Base-by-base conservation (phyloP, 2,888 invertebrate genomes). In the Fabriciana adippe region DNA sequence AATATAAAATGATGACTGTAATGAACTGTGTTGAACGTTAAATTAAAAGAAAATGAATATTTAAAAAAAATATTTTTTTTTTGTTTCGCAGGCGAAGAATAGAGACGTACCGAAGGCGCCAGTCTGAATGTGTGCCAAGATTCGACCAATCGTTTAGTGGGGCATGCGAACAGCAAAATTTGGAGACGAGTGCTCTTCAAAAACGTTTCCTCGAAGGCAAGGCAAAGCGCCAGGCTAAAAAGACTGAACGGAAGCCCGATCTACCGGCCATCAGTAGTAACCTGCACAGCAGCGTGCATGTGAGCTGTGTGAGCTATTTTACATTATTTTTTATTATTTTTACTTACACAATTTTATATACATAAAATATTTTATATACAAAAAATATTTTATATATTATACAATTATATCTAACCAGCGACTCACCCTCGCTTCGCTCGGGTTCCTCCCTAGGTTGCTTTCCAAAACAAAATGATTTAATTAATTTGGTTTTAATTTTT, bases 191-290 rank as follows among this genome's bases (percentile, higher is more conserved):
- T 76, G 95, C 97, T 74, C 93, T 98, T 73, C 97, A 97, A 87
- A 97, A 98, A 89, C 95, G 97, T 74, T 98, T 96, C 89, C 94
- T 98, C 79, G 98, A 98, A 90, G 96, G 96, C 85, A 98, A 97
- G 88, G 96, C 97, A 75, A 98, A 98, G 89, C 94, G 96, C 77
- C 96, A 96, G 75, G 96, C 96, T 70, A 98, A 97, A 90, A 97
- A 97, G 93, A 96, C 95, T 83, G 93, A 89, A 73, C 90, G 89
- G 77, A 93, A 90, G 84, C 89, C 90, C 51, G 89, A 92, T 78
- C 79, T 90, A 77, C 93, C 89, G 45, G 84, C 89, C 71, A 90
- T 93, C 74, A 92, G 90, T 76, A 90, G 90, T 70, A 93, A 92
- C 78, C 89, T 95, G 79, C 95, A 95, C 81, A 95, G 95, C 93